These are phyloP conservation scores for Clistopyga incitator DNA, from an alignment of 2,888 invertebrate species.

Conservation along the genomic window DNA sequence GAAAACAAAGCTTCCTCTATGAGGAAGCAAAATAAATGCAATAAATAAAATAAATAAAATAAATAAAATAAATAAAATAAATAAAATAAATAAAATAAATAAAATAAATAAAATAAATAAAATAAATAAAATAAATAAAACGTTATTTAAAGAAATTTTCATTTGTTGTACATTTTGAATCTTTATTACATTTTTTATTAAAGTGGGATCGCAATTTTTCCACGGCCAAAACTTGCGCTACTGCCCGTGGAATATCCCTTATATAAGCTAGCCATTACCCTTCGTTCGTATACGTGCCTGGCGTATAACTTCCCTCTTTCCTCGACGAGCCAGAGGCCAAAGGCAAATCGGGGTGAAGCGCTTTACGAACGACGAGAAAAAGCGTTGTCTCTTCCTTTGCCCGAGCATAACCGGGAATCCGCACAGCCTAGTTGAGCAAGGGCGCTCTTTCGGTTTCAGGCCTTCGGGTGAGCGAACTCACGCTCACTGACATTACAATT, in stretches of 20 bases:
- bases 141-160: too few relatives aligned
- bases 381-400: background rate
- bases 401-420: slow-evolving; percentile 5
- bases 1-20: too few relatives aligned
- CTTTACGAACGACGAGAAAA: slow-evolving; percentile 45
- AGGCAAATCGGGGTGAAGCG: slow-evolving; percentile 41
- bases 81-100: too few relatives aligned
- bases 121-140: too few relatives aligned
- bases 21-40: too few relatives aligned
- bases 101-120: too few relatives aligned
- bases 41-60: too few relatives aligned
- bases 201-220: too few relatives aligned
- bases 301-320: background rate
- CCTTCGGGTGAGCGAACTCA: slow-evolving; percentile 20
- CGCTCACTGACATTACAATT: slow-evolving; percentile 43
- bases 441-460: slow-evolving; percentile 29
- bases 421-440: background rate
- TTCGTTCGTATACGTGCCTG: background rate
- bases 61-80: too few relatives aligned
- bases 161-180: too few relatives aligned
- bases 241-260: background rate
- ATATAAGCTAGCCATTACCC: slow-evolving; percentile 16
- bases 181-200: too few relatives aligned
- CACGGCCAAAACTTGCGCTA: too few relatives aligned
- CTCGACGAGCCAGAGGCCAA: slow-evolving; percentile 44